Evolutionary conservation across 2,113 vertebrate genomes (phyloP).

Genomic region (Smithornis capensis): DNA sequence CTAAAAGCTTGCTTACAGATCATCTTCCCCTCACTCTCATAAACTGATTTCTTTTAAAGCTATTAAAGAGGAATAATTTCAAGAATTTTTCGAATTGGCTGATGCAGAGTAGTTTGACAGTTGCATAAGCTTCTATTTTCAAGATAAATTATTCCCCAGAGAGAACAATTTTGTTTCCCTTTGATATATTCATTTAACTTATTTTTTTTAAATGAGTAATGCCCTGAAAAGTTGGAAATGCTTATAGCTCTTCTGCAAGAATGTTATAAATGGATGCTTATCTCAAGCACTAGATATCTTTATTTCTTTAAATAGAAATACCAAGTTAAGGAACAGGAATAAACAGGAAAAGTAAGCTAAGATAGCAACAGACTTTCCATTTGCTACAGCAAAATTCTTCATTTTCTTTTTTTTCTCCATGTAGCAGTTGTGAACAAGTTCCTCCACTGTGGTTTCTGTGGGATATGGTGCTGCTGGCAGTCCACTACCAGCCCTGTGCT

Average conservation of each 20-base stretch:
- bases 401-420: neutral
- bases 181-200: conserved; percentile 20
- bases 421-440: neutral
- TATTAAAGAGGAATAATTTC: conserved; percentile 11
- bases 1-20: neutral
- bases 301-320: conserved; percentile 46
- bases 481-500: neutral
- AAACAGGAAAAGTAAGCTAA: neutral
- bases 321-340: neutral
- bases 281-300: neutral
- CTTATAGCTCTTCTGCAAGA: neutral
- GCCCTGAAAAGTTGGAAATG: conserved; percentile 11
- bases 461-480: neutral
- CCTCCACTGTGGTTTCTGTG: rapidly evolving
- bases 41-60: conserved; percentile 21
- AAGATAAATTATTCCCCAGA: conserved; percentile 9
- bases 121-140: neutral
- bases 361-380: neutral
- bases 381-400: neutral
- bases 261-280: conserved; percentile 36
- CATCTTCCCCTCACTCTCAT: neutral
- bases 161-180: neutral
- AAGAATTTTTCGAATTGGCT: conserved; percentile 35
- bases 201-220: neutral
- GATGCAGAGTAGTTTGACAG: neutral